Conservation (phyloP, 2,888 invertebrate genomes). For the Acleris sparsana region DNA sequence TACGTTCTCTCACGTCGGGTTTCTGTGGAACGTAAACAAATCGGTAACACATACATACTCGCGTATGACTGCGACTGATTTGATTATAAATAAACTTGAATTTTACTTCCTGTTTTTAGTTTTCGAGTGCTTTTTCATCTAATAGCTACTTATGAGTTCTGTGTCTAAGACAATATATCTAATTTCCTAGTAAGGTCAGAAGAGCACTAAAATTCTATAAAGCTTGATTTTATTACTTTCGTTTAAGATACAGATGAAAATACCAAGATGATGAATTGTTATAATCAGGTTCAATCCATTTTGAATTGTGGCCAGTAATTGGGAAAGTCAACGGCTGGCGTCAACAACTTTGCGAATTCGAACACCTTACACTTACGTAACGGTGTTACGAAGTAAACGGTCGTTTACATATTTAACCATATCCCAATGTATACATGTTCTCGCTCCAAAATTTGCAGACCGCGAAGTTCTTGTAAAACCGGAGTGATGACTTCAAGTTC, state of each 20-base stretch:
- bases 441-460: neutral
- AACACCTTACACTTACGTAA: conserved; percentile 17
- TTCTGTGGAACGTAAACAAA: conserved; percentile 6
- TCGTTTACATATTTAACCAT: conserved; percentile 10
- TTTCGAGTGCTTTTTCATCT: too few relatives aligned
- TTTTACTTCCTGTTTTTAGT: too few relatives aligned
- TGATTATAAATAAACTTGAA: neutral
- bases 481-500: neutral
- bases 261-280: neutral
- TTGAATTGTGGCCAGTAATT: neutral
- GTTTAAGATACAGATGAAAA: too few relatives aligned
- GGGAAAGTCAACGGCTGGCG: conserved; percentile 23
- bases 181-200: too few relatives aligned
- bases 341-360: conserved; percentile 22
- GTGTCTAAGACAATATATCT: too few relatives aligned
- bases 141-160: too few relatives aligned
- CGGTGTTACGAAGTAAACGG: conserved; percentile 10
- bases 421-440: neutral
- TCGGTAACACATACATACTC: neutral
- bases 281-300: neutral
- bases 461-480: too few relatives aligned
- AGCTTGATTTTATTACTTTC: too few relatives aligned
- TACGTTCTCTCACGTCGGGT: neutral
- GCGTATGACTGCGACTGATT: too few relatives aligned
- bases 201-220: too few relatives aligned